A percentile compares a stretch with the other conserved stretches of the same genome.
Evolutionary conservation across 2,888 invertebrate genomes (phyloP).

Genomic region (Andrena haemorrhoa): DNA sequence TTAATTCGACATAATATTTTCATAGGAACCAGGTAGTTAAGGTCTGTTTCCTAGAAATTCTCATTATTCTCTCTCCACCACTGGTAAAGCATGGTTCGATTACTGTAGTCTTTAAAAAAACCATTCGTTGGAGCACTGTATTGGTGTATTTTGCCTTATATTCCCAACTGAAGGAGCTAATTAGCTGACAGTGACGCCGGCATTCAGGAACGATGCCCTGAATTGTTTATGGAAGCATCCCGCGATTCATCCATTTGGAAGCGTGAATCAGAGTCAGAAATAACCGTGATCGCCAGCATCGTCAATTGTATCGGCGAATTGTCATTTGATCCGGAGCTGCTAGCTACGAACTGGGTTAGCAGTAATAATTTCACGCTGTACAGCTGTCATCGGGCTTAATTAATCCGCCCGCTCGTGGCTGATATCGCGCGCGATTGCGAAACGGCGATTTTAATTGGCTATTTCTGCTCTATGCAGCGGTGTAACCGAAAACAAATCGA

Average conservation of each 20-base stretch:
- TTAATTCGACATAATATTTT: conserved; percentile 76
- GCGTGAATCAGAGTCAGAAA: conserved; percentile 72
- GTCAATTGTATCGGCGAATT: conserved; percentile 73
- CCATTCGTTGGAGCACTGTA: no score
- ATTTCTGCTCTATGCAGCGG: conserved; percentile 1
- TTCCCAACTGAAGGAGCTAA: neutral
- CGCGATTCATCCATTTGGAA: conserved; percentile 33
- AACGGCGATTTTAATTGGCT: conserved; percentile 32
- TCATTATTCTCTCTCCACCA: neutral
- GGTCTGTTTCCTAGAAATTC: conserved; percentile 24
- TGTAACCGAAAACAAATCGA: no score
- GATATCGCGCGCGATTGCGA: conserved; percentile 20
- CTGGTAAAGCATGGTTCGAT: conserved; percentile 9
- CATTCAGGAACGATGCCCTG: neutral
- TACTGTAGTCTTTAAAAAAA: neutral
- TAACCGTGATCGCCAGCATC: conserved; percentile 68
- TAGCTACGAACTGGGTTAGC: conserved; percentile 60
- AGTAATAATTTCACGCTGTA: conserved; percentile 67
- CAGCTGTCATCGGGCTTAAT: conserved; percentile 55
- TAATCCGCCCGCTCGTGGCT: conserved; percentile 43
- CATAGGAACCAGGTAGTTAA: conserved; percentile 28
- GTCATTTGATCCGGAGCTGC: conserved; percentile 61
- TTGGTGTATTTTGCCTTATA: no score
- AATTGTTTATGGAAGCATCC: conserved; percentile 41
- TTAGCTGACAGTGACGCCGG: neutral